These are phyloP conservation scores for Ophiothrix spiculata DNA, from an alignment of 35 echinoderm and acorn worm genomes.

Conservation along the genomic window DNA sequence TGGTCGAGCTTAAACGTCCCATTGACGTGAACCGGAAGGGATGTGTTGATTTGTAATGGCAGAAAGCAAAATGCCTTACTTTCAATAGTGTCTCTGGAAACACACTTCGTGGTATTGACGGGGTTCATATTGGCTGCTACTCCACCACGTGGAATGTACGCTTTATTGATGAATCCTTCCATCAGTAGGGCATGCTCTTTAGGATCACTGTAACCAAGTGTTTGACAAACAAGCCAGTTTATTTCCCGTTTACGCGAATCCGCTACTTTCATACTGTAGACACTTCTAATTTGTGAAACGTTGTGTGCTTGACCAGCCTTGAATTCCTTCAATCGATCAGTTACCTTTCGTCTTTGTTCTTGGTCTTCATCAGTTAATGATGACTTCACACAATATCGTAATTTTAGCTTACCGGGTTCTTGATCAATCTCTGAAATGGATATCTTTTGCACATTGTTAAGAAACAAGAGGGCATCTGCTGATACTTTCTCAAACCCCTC, in stretches of 20 bases:
- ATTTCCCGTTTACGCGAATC: background rate
- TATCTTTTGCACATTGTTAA: slow-evolving; percentile 61
- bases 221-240: slow-evolving; percentile 43
- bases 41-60: slow-evolving; percentile 70
- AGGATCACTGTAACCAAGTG: background rate
- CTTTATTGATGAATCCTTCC: background rate
- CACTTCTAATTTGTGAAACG: background rate
- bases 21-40: slow-evolving; percentile 72
- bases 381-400: background rate
- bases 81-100: no score
- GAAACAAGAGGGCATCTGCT: slow-evolving; percentile 46
- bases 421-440: slow-evolving; percentile 36
- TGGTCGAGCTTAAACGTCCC: slow-evolving; percentile 78
- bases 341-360: background rate
- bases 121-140: no score
- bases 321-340: background rate
- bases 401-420: background rate
- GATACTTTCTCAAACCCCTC: slow-evolving; percentile 32
- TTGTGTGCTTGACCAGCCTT: background rate
- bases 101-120: no score
- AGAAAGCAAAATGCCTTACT: slow-evolving; percentile 67
- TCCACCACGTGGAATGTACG: slow-evolving; percentile 37
- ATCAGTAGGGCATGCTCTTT: background rate
- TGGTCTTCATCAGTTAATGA: background rate
- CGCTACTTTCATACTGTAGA: background rate